These are phyloP conservation scores for Oreochromis niloticus DNA, from an alignment of 2,113 vertebrate genomes.

Conservation along the genomic window DNA sequence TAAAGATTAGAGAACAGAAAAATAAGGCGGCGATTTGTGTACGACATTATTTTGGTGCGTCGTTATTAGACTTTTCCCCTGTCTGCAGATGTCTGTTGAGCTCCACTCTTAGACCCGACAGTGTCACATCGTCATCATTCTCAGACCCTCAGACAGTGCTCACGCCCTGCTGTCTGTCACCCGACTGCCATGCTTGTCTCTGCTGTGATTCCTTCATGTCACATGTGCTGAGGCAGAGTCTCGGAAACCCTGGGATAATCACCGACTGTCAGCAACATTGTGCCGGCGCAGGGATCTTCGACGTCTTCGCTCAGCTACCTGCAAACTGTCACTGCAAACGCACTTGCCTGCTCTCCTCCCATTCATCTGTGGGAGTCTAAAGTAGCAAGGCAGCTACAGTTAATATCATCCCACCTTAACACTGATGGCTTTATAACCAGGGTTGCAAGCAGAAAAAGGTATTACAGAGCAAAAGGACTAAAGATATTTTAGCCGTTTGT, in stretches of 20 bases:
- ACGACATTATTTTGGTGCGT: neutral
- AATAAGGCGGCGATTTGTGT: neutral
- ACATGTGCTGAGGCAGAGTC: conserved; percentile 42
- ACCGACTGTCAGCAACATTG: neutral
- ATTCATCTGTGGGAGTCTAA: neutral
- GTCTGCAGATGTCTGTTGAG: neutral
- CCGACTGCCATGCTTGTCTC: conserved; percentile 31
- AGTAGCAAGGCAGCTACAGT: neutral
- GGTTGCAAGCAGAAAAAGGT: neutral
- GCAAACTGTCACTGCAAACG: neutral
- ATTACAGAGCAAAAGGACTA: fast-evolving
- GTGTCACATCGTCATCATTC: conserved; percentile 24
- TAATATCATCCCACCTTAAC: neutral
- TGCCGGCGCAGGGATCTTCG: conserved; percentile 3
- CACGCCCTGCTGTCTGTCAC: conserved; percentile 19
- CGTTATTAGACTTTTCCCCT: neutral
- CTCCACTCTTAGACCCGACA: neutral
- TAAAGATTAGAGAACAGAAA: neutral
- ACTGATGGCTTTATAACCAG: neutral
- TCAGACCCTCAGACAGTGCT: conserved; percentile 3
- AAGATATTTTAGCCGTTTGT: neutral
- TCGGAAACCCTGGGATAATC: neutral
- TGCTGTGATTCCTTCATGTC: conserved; percentile 11
- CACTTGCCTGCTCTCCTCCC: neutral
- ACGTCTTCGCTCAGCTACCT: neutral